Evolutionary conservation across 2,888 invertebrate genomes (phyloP).

Genomic region (Pterostichus madidus): DNA sequence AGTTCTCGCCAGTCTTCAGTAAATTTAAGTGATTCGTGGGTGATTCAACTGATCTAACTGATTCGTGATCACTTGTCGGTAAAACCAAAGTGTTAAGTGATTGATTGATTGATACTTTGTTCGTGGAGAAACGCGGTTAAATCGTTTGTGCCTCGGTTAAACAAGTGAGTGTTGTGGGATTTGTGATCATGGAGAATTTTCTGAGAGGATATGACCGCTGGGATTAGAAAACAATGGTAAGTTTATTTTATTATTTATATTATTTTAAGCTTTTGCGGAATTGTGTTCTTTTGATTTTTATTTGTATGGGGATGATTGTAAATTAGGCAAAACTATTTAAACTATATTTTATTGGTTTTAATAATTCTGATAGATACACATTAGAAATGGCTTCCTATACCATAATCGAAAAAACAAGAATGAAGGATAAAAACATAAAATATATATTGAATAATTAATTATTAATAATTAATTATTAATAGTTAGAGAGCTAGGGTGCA

Average conservation of each 20-base stretch:
- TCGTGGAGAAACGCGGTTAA: neutral
- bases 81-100: constrained; percentile 9
- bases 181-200: neutral
- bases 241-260: neutral
- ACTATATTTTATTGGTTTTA: no score
- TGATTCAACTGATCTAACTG: neutral
- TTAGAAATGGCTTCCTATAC: no score
- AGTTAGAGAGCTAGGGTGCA: no score
- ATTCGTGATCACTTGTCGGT: constrained; percentile 2
- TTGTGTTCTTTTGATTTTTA: neutral
- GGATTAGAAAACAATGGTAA: neutral
- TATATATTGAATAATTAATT: no score
- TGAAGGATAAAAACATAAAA: no score
- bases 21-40: neutral
- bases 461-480: no score
- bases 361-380: no score
- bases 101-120: neutral
- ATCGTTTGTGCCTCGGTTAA: neutral
- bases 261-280: no score
- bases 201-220: neutral
- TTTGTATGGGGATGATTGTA: neutral
- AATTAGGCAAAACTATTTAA: no score
- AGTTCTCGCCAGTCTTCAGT: neutral
- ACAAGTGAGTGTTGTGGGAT: neutral
- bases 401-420: no score